A percentile compares a stretch with the other conserved stretches of the same genome.
Conservation (phyloP, 92 coral and sea anemone genomes). For the Zoanthus gigantus region DNA sequence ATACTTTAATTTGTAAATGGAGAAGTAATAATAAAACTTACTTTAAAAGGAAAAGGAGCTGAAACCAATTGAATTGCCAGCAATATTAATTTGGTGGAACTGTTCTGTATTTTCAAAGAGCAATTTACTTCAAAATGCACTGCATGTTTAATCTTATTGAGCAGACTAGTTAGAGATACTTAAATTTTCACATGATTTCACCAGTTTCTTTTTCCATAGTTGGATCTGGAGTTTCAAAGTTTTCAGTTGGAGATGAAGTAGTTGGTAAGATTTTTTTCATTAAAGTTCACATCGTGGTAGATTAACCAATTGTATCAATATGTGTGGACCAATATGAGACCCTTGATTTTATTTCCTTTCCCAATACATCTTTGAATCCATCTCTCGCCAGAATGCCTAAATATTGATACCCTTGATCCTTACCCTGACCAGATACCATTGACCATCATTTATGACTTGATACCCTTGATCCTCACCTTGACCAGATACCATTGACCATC, state of each 20-base stretch:
- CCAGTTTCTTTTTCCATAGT: slow-evolving; percentile 59
- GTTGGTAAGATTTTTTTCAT: slow-evolving; percentile 61
- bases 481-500: neutral
- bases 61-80: too few relatives aligned
- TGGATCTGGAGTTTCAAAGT: slow-evolving; percentile 85
- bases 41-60: too few relatives aligned
- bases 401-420: neutral
- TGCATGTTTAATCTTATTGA: too few relatives aligned
- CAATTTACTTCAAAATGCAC: too few relatives aligned
- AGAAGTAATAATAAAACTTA: too few relatives aligned
- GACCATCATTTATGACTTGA: neutral
- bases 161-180: too few relatives aligned
- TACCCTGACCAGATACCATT: neutral
- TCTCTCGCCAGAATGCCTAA: neutral
- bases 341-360: too few relatives aligned
- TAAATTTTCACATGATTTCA: too few relatives aligned
- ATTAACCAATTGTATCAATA: neutral
- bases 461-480: neutral
- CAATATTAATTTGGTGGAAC: too few relatives aligned
- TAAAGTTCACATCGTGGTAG: neutral
- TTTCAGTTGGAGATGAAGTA: slow-evolving; percentile 96
- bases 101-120: too few relatives aligned
- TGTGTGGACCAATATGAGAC: too few relatives aligned
- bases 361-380: neutral
- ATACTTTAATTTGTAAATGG: too few relatives aligned